A percentile compares a stretch with the other conserved stretches of the same genome.
Evolutionary conservation across 2,113 vertebrate species (phyloP).

Genomic region (Pithys albifrons): DNA sequence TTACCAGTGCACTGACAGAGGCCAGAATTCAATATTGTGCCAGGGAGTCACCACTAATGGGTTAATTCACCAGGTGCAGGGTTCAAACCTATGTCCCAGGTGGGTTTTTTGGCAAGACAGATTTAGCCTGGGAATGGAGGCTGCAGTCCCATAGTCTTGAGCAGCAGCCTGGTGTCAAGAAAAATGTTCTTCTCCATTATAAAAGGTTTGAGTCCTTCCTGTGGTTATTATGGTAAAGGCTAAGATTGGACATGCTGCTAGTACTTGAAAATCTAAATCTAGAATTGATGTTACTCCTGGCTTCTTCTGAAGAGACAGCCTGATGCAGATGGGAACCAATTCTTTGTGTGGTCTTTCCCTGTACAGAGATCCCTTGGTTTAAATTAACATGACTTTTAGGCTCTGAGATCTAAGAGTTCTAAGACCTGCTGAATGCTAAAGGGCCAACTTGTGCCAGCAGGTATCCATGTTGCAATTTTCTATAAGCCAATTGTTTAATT

Average conservation of each 20-base stretch:
- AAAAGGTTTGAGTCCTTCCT: background rate
- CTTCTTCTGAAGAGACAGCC: background rate
- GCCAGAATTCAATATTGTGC: background rate
- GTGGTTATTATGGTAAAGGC: background rate
- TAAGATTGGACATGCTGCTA: background rate
- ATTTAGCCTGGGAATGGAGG: background rate
- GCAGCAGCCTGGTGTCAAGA: background rate
- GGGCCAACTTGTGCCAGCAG: background rate
- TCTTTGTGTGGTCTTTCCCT: background rate
- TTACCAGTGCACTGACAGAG: background rate
- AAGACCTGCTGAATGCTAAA: background rate
- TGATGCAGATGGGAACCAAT: background rate
- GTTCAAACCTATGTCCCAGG: background rate
- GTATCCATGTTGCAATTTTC: background rate
- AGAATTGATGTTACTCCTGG: background rate
- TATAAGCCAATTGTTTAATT: background rate
- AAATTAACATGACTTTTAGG: background rate
- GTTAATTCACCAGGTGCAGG: background rate
- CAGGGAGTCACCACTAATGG: background rate
- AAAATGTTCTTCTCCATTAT: background rate
- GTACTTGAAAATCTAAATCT: background rate
- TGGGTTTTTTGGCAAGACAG: background rate
- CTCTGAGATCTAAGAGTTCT: background rate
- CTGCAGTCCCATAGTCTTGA: background rate
- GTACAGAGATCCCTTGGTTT: background rate